These are phyloP conservation scores for Drosophila punjabiensis DNA, from an alignment of 1,140 invertebrate species.

Conservation along the genomic window DNA sequence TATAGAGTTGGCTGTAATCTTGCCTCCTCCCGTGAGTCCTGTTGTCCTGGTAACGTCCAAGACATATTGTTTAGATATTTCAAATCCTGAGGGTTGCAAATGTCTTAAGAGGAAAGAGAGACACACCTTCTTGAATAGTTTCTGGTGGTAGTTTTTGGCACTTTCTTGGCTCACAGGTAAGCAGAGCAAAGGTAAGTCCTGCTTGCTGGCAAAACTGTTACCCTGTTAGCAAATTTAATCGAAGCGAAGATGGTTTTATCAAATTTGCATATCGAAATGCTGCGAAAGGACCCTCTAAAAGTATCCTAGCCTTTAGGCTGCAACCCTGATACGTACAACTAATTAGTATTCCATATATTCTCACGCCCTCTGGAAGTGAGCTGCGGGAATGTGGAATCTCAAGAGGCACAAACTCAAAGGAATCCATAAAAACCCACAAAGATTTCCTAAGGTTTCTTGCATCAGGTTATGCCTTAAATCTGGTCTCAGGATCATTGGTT, in stretches of 20 bases:
- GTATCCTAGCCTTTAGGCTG: conserved; percentile 14
- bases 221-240: conserved; percentile 59
- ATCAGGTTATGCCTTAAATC: conserved; percentile 19
- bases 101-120: conserved; percentile 1
- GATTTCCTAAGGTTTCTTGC: conserved; percentile 34
- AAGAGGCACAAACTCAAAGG: conserved; percentile 2
- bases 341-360: conserved; percentile 31
- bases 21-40: conserved; percentile 28
- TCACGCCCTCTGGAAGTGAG: conserved; percentile 21
- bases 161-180: conserved; percentile 13
- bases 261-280: conserved; percentile 52
- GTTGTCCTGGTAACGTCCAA: conserved; percentile 53
- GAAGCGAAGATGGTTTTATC: conserved; percentile 43
- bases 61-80: conserved; percentile 25
- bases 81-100: conserved; percentile 18
- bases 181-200: conserved; percentile 18
- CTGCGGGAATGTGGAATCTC: not conserved
- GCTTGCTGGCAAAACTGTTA: conserved; percentile 40
- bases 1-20: conserved; percentile 5
- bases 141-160: conserved; percentile 44
- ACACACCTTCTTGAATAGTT: conserved; percentile 29
- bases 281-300: not conserved
- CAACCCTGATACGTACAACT: conserved; percentile 17
- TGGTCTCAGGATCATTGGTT: conserved; percentile 8
- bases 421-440: conserved; percentile 37